Conservation (phyloP, 2,113 vertebrate species). For the Alaudala cheleensis region DNA sequence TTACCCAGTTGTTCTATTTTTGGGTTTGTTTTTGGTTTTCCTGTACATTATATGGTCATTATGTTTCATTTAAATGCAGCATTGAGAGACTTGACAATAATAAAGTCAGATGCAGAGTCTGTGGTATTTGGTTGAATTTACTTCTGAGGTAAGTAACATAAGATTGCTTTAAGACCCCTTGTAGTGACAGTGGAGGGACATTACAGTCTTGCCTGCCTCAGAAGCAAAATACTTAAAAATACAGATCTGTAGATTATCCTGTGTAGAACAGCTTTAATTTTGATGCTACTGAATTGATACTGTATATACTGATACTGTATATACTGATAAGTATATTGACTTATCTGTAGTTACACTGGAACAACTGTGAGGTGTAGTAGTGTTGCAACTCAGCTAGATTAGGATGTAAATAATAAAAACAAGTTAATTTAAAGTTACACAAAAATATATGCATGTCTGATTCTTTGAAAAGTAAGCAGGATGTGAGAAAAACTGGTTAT, state of each 20-base stretch:
- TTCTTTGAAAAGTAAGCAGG: not conserved
- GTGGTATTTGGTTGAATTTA: not conserved
- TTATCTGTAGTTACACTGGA: not conserved
- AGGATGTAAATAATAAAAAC: not conserved
- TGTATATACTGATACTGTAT: not conserved
- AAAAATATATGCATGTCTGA: not conserved
- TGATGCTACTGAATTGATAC: not conserved
- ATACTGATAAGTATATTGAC: not conserved
- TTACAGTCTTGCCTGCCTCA: not conserved
- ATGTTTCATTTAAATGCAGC: not conserved
- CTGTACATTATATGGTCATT: not conserved
- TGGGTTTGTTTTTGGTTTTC: not conserved
- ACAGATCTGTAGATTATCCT: not conserved
- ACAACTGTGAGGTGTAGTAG: not conserved
- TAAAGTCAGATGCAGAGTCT: not conserved
- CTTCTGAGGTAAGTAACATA: not conserved
- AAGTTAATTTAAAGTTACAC: not conserved
- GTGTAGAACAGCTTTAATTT: not conserved
- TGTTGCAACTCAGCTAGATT: not conserved
- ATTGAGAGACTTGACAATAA: not conserved
- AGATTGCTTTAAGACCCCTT: not conserved
- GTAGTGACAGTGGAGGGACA: not conserved
- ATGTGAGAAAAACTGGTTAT: not conserved
- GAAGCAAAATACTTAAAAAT: not conserved
- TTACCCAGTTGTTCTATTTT: not conserved